These are phyloP conservation scores for Gonatopus flavifemur DNA, from an alignment of 1,140 invertebrate species.

Conservation along the genomic window DNA sequence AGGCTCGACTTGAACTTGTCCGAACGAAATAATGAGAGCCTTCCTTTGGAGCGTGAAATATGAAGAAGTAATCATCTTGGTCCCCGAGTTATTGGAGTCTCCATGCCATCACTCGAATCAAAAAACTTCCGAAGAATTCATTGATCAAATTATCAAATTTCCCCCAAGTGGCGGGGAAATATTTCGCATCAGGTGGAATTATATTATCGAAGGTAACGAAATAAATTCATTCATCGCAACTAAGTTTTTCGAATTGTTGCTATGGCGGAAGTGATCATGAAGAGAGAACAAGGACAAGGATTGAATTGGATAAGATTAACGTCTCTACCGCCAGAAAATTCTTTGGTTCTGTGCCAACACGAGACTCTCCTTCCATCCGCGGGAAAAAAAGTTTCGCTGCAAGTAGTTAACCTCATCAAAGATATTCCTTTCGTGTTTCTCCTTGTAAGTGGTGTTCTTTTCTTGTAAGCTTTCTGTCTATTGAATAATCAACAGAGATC, in stretches of 20 bases:
- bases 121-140: constrained; percentile 9
- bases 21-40: constrained; percentile 16
- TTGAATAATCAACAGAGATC: too few relatives aligned
- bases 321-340: constrained; percentile 34
- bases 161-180: constrained; percentile 11
- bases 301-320: constrained; percentile 26
- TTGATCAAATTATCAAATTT: constrained; percentile 1
- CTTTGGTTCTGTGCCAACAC: constrained; percentile 33
- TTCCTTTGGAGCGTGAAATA: constrained; percentile 19
- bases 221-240: constrained; percentile 34
- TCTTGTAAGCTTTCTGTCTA: too few relatives aligned
- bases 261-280: background rate
- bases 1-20: too few relatives aligned
- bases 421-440: too few relatives aligned
- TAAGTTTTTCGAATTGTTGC: constrained; percentile 18
- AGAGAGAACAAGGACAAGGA: background rate
- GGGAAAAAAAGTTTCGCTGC: too few relatives aligned
- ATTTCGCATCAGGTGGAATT: background rate
- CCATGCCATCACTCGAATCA: constrained; percentile 9
- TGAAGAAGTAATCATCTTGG: constrained; percentile 25
- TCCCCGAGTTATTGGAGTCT: constrained; percentile 22
- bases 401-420: too few relatives aligned
- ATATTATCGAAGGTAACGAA: background rate
- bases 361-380: too few relatives aligned
- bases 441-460: too few relatives aligned